These are phyloP conservation scores for Cetoscarus ocellatus DNA, from an alignment of 2,797 vertebrate genomes.

Conservation along the genomic window DNA sequence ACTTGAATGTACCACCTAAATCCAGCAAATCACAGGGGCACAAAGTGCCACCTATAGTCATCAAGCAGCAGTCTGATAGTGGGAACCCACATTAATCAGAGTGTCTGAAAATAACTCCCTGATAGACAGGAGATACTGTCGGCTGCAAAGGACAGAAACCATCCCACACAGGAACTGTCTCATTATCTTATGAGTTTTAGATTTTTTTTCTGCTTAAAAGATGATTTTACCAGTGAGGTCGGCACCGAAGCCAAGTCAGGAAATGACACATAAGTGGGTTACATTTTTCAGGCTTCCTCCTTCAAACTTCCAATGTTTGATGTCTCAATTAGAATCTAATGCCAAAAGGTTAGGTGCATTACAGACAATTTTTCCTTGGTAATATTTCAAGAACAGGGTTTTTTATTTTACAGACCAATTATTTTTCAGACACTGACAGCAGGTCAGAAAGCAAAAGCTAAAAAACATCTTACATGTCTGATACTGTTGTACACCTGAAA, in stretches of 20 bases:
- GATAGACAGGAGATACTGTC: constrained; percentile 40
- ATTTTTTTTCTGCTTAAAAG: constrained; percentile 5
- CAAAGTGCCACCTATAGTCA: constrained; percentile 30
- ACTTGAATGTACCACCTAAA: background rate
- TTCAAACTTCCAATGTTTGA: background rate
- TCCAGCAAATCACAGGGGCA: background rate
- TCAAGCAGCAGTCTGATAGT: constrained; percentile 25
- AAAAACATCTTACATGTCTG: constrained; percentile 30
- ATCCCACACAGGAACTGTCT: constrained; percentile 16
- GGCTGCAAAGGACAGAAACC: constrained; percentile 22
- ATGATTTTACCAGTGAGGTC: background rate
- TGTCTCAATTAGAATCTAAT: too few species aligned
- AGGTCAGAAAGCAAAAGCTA: constrained; percentile 32
- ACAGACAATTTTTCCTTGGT: too few species aligned
- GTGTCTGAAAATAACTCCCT: constrained; percentile 49
- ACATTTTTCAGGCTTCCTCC: background rate
- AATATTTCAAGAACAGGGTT: constrained; percentile 19
- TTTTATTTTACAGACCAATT: constrained; percentile 21
- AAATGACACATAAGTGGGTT: too few species aligned
- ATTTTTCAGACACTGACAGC: constrained; percentile 16
- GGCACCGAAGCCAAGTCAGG: background rate
- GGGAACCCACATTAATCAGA: constrained; percentile 40
- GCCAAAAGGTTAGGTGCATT: too few species aligned
- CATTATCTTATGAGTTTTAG: constrained; percentile 10
- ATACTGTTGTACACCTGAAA: constrained; percentile 5